A percentile compares a stretch with the other conserved stretches of the same genome.
These are phyloP conservation scores for Pachymerium ferrugineum DNA, from an alignment of 2,888 invertebrate species.

Conservation along the genomic window DNA sequence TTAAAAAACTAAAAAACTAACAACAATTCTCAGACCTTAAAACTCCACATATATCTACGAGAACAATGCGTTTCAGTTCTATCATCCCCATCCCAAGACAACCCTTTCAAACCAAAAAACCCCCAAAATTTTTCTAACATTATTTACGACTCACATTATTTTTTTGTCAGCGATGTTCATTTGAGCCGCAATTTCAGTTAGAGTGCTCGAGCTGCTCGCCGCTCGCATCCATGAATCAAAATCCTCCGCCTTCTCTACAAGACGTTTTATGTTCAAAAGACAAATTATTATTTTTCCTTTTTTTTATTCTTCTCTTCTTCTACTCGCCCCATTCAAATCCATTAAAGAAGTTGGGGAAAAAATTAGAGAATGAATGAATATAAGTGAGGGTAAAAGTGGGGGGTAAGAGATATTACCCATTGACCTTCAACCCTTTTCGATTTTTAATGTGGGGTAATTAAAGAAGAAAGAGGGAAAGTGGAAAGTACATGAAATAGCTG, in stretches of 20 bases:
- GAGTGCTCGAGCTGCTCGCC: not conserved
- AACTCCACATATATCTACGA: not conserved
- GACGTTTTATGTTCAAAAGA: not conserved
- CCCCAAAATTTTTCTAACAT: not conserved
- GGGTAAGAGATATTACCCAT: not conserved
- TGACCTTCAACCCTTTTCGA: no score
- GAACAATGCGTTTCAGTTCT: not conserved
- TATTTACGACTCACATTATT: no score
- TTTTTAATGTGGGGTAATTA: no score
- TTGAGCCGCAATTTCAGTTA: not conserved
- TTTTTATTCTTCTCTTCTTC: not conserved
- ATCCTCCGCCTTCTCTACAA: not conserved
- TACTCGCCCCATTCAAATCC: not conserved
- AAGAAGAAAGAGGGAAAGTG: no score
- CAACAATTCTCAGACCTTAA: no score
- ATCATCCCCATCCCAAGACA: no score
- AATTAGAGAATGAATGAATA: not conserved
- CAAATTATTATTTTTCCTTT: not conserved
- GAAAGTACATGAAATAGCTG: not conserved
- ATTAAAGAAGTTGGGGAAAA: not conserved
- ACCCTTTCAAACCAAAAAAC: no score
- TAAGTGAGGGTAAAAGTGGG: not conserved
- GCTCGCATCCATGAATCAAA: not conserved
- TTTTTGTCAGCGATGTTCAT: not conserved
- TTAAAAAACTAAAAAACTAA: no score